Percentiles rank a stretch among this genome's conserved stretches.
Evolutionary conservation across 2,113 vertebrate species (phyloP).

Genomic region (Phrynosoma platyrhinos): DNA sequence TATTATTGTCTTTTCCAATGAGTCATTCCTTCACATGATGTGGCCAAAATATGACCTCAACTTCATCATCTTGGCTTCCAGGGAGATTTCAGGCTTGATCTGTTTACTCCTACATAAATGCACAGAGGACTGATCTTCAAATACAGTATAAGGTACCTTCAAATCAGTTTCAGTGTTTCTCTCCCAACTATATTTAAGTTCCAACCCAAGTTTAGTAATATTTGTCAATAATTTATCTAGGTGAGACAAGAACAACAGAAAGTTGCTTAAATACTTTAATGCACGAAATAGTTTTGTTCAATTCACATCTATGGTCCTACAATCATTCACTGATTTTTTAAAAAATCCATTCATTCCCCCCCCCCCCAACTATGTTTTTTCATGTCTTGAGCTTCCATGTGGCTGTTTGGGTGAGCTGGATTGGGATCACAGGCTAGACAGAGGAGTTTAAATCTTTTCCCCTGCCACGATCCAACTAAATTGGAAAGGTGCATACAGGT

Average conservation of each 20-base stretch:
- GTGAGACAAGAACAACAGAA: neutral
- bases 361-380: neutral
- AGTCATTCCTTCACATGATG: too few species aligned
- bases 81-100: too few species aligned
- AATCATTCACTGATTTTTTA: neutral
- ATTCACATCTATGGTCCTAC: neutral
- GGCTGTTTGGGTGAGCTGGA: neutral
- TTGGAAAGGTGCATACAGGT: neutral
- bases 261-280: neutral
- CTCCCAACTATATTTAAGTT: neutral
- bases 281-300: conserved; percentile 3
- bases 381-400: neutral
- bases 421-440: neutral
- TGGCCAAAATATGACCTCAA: too few species aligned
- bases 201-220: neutral
- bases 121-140: neutral
- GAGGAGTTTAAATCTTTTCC: neutral
- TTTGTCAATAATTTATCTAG: neutral
- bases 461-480: neutral
- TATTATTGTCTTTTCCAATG: too few species aligned
- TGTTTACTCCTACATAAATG: neutral
- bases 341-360: neutral
- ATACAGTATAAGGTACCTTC: neutral
- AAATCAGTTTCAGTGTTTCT: neutral
- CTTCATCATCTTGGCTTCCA: too few species aligned